These are phyloP conservation scores for Tenthredo notha DNA, from an alignment of 2,888 invertebrate species.

Conservation along the genomic window DNA sequence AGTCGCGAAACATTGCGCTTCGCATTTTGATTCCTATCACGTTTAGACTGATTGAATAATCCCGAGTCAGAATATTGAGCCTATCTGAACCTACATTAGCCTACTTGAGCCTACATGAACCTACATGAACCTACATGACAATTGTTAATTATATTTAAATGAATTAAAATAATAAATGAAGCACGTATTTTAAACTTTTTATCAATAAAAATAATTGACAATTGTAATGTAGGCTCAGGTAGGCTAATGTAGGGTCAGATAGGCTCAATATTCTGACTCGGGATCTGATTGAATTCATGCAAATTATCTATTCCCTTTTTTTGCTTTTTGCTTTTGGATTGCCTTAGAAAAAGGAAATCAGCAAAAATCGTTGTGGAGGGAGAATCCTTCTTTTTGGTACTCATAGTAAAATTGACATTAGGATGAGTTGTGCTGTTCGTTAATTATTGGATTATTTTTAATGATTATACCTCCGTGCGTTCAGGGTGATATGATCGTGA, in stretches of 20 bases:
- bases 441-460: not conserved
- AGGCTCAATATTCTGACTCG: too few relatives aligned
- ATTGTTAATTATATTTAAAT: too few relatives aligned
- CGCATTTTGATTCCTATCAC: not conserved
- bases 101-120: too few relatives aligned
- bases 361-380: not conserved
- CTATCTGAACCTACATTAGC: too few relatives aligned
- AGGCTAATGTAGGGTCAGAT: too few relatives aligned
- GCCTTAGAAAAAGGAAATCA: not conserved
- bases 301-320: not conserved
- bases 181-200: too few relatives aligned
- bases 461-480: not conserved
- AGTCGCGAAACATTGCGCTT: not conserved
- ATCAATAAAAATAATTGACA: too few relatives aligned
- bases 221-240: too few relatives aligned
- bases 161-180: too few relatives aligned
- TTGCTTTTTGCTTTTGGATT: not conserved
- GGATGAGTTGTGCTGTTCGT: not conserved
- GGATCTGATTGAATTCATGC: conserved; percentile 4
- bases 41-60: conserved; percentile 21
- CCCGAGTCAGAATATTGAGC: too few relatives aligned
- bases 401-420: not conserved
- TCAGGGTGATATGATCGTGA: not conserved
- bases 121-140: too few relatives aligned
- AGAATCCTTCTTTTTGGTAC: not conserved